Evolutionary conservation across 2,888 invertebrate species (phyloP), one percentile per base, ranked within the genome.

Genomic region (Bellardia bayeri): DNA sequence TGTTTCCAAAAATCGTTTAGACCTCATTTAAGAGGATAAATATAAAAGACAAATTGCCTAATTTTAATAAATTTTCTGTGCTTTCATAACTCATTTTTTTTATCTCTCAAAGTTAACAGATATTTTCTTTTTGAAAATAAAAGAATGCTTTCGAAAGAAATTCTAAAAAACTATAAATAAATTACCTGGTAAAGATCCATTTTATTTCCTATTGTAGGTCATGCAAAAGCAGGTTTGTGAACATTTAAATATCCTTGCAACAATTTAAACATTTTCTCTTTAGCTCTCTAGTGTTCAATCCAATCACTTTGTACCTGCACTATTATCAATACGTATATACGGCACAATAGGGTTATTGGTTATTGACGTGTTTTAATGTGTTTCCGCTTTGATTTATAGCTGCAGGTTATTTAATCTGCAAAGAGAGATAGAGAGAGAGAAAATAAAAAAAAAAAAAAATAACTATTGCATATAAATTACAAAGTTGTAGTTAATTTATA

Each of bases 351-450:
- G n/a, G 2, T 33, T 66, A 42, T 66, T 56, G 45, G 58, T 61
- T 66, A 40, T 66, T 74, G 45, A 14, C 7, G 68, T 49, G 14
- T 54, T 79, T 11, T 80, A 66, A 74, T 66, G 56, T 72, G 58
- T 72, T 69, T 80, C 75, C 79, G 69, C 33, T 74, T 69, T 69
- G 80, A 80, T 81, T 76, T 81, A 81, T 80, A 56, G 64, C 85
- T 58, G 56, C 63, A 54, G 75, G 75, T 71, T 76, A 71, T 85
- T 76, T 56, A 49, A 51, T 23, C 80, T 81, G 56, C 11, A 85
- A 80, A 68, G 14, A 58, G 16, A 51, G 51, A 61, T 13, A n/a
- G 6, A 16, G 16, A 30, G 45, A 45, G 16, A 66, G 58, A 45
- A 79, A 71, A 64, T 11, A 71, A 13, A 80, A 49, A 69, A 80